Evolutionary conservation across 2,888 invertebrate genomes (phyloP), one percentile per base, ranked within the genome.

Genomic region (Nomada fucata): DNA sequence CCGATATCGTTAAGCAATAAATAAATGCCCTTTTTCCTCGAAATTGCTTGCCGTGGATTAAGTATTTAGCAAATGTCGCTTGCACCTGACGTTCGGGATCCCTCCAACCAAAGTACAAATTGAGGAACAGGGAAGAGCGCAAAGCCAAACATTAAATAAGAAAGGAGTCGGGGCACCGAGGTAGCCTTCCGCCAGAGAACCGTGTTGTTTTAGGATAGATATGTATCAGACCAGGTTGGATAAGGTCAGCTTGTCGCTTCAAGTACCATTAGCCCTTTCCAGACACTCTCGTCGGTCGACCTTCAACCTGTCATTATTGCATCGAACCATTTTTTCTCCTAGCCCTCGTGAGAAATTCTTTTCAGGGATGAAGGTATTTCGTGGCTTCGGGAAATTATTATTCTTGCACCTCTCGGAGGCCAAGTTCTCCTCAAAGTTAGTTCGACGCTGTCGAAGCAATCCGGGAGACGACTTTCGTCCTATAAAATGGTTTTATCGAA

Each of bases 141-240:
- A 89, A 89, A 89, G 89, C 86, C 83, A 89, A 90, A 90, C 84
- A 88, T 84, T 86, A 90, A 90, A 89, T 89, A 89, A 86, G 85
- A 64, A 85, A 75, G 74, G 70, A 76, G 76, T 65, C 52, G 18
- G 53, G 68, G 70, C 69, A 69, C 52, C 36, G 42, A 73, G 71
- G 78, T 55, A 29, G 52, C 69, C 53, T 77, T 61, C 87, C 87
- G 88, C 79, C 83, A 69, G 75, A 86, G 86, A 88, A 89, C 89
- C 85, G 72, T 93, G 92, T 93, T 93, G 91, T 87, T 93, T 93
- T 93, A 93, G 93, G 93, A 92, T 92, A 93, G 93, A 93, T 93
- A 91, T 90, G 92, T 93, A 93, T 93, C 93, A 87, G 89, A 81
- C 88, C 83, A 88, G 84, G 89, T 90, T 86, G 89, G 88, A 85